Base-by-base conservation (phyloP, 2,797 vertebrate species). In the Pantherophis alleghaniensis region DNA sequence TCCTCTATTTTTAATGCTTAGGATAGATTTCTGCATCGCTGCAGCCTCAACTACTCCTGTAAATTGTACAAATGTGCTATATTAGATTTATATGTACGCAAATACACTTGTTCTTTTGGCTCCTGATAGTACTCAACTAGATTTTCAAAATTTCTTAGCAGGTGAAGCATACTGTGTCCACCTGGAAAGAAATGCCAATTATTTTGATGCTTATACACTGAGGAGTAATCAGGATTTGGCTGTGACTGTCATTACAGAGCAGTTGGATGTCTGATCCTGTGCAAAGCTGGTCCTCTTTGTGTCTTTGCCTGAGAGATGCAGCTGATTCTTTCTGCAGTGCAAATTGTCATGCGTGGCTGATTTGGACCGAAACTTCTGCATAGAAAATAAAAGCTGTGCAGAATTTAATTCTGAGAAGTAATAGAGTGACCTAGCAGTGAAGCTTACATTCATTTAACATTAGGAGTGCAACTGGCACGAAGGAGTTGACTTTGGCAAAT, bases 351-450 rank as follows among this genome's bases (percentile, higher is more conserved):
- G 89, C 61, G 11, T 87, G 22, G 57, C 69, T 55, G n/a, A n/a
- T 56, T 32, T 18, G 93, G 89, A 86, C 87, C 47, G 57, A 91
- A 91, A 93, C 69, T 89, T 89, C 90, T 91, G 87, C 51, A 5
- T 63, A 26, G 47, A 37, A 89, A 74, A 93, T 61, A 47, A 63
- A 63, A 61, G 63, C 24, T 56, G 32, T 16, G 69, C 7, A 60
- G 86, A n/a, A 60, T 37, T 60, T 37, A 60, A 32, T 32, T 88
- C n/a, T 86, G 37, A 57, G 32, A 63, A 59, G 56, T 83, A 24
- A 74, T 37, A 11, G 32, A 56, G 69, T 37, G 51, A 32, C 57
- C 57, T 20, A 88, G 86, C 24, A 86, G 86, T n/a, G 57, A 89
- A 86, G 79, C 79, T 57, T 10, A 57, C n/a, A 63, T 88, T 89